Conservation (phyloP, 2,113 vertebrate species). For the Dipodomys merriami region DNA sequence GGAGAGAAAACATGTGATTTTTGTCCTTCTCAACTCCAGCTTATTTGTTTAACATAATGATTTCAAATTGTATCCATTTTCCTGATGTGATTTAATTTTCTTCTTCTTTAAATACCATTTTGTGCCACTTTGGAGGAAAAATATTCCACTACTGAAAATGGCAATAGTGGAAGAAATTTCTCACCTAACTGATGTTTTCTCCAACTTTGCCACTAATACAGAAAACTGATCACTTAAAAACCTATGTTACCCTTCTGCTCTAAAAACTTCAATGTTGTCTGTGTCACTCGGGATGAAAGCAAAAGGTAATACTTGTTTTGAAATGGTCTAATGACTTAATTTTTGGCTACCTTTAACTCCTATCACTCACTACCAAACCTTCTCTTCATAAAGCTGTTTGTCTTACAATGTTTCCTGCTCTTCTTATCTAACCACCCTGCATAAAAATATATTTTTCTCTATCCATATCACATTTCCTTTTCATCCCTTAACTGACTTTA, state of each 20-base stretch:
- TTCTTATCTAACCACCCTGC: background rate
- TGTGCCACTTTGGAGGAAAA: background rate
- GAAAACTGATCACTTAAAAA: background rate
- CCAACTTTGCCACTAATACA: background rate
- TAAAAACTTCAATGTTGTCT: background rate
- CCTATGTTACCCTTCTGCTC: background rate
- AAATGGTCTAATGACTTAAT: background rate
- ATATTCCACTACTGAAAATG: background rate
- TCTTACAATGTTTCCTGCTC: background rate
- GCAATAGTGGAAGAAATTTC: constrained; percentile 16
- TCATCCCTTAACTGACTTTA: background rate
- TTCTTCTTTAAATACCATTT: constrained; percentile 18
- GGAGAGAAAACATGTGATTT: too few relatives aligned
- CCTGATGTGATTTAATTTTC: too few relatives aligned
- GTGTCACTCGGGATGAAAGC: background rate
- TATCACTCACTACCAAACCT: background rate
- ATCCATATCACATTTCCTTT: background rate
- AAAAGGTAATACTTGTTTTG: background rate
- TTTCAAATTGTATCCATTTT: too few relatives aligned
- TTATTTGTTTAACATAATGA: too few relatives aligned
- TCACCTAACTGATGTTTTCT: background rate
- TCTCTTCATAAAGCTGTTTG: background rate
- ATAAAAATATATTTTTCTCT: background rate
- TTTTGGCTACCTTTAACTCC: background rate
- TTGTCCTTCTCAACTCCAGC: too few relatives aligned